These are phyloP conservation scores for Meles meles DNA, from an alignment of 2,113 vertebrate genomes.

Conservation along the genomic window DNA sequence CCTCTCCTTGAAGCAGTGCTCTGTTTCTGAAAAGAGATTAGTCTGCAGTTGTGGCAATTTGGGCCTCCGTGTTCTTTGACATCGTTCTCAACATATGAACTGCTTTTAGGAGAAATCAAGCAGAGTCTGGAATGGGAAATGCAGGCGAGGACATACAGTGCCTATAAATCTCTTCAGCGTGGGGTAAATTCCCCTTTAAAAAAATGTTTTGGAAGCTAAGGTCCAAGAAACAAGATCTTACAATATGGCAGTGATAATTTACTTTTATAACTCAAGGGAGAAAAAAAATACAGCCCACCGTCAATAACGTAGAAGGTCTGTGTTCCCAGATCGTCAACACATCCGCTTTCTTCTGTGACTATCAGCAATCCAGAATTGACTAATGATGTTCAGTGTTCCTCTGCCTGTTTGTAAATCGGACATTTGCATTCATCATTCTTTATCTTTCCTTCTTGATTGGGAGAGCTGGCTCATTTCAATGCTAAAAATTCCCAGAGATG, in stretches of 20 bases:
- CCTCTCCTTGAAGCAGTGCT: not conserved
- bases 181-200: not conserved
- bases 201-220: conserved; percentile 3
- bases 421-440: conserved; percentile 52
- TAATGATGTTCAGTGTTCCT: conserved; percentile 23
- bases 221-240: not conserved
- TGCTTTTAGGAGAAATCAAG: conserved; percentile 21
- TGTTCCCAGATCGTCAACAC: not conserved
- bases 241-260: not conserved
- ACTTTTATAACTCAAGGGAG: conserved; percentile 9
- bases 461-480: conserved; percentile 52
- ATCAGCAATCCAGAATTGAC: conserved; percentile 32
- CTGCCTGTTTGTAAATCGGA: conserved; percentile 48
- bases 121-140: not conserved
- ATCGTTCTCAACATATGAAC: not conserved
- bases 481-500: conserved; percentile 64
- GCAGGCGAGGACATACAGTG: not conserved
- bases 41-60: not conserved
- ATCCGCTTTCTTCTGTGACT: not conserved
- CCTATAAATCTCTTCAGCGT: not conserved
- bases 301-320: conserved; percentile 28
- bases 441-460: conserved; percentile 66
- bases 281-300: conserved; percentile 26
- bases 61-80: not conserved
- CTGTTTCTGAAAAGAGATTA: not conserved